These are phyloP conservation scores for Drosophila pegasa DNA, from an alignment of 2,888 invertebrate species.

Conservation along the genomic window DNA sequence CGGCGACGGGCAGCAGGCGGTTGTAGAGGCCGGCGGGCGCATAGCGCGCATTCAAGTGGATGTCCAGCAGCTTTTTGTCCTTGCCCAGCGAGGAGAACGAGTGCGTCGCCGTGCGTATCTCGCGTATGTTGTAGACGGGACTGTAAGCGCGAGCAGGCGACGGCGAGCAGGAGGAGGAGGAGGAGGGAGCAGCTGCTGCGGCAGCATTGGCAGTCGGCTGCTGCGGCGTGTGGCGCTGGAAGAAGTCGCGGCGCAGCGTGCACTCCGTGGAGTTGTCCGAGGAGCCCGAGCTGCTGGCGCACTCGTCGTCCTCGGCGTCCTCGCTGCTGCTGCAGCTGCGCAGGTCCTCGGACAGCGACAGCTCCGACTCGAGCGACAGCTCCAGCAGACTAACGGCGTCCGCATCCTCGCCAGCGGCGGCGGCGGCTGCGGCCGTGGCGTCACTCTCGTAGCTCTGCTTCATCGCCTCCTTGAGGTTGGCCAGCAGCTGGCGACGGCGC, in stretches of 20 bases:
- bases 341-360: constrained; percentile 78
- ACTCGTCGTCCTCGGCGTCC: constrained; percentile 76
- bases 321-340: constrained; percentile 71
- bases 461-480: constrained; percentile 79
- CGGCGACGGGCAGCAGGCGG: constrained; percentile 62
- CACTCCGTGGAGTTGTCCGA: constrained; percentile 81
- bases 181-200: constrained; percentile 6
- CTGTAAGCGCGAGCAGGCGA: constrained; percentile 76
- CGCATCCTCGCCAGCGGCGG: constrained; percentile 58
- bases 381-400: constrained; percentile 79
- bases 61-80: constrained; percentile 84
- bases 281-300: constrained; percentile 78
- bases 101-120: constrained; percentile 84
- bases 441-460: constrained; percentile 60
- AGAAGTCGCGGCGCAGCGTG: constrained; percentile 61
- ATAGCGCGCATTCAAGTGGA: constrained; percentile 82
- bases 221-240: constrained; percentile 34
- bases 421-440: constrained; percentile 26
- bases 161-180: not conserved
- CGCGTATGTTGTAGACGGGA: constrained; percentile 85
- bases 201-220: not conserved
- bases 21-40: constrained; percentile 57
- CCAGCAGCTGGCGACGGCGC: constrained; percentile 85
- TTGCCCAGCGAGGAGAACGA: constrained; percentile 85
- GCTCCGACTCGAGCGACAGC: constrained; percentile 79